Evolutionary conservation across 2,113 vertebrate genomes (phyloP), one percentile per base, ranked within the genome.

Genomic region (Thryonomys swinderianus): DNA sequence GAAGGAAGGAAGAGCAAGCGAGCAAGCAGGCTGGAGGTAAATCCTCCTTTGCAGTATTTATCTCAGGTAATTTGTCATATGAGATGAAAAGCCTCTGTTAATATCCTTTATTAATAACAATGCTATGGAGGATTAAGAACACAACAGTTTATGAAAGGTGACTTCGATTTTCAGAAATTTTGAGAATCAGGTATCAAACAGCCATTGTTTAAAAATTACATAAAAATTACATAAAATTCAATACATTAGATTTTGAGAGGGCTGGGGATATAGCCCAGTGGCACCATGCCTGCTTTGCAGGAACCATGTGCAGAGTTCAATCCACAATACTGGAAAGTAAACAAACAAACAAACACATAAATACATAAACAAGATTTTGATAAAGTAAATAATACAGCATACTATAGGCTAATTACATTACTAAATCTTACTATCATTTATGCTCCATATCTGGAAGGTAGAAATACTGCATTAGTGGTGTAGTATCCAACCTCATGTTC

Each of bases 101-200:
- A 53, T 6, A 61, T 27, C 25, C n/a, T 45, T 64, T n/a, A n/a
- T n/a, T n/a, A n/a, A n/a, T n/a, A n/a, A n/a, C 3, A 55, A 66
- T 34, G 5, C 53, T 20, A 16, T 55, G 6, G 16, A 37, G 53
- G 10, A 12, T 17, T 25, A 85, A 74, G 8, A 59, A 10, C 21
- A 48, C 30, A 90, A 64, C 0, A 64, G 1, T 30, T 88, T 84
- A 11, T n/a, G 13, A 90, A 85, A 88, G 51, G 5, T 51, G 93
- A 7, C 0, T 62, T 25, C n/a, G 45, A 76, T 55, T 91, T 78
- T 84, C n/a, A 88, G 59, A 12, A 95, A 93, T 93, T 64, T 25
- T 76, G 34, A 90, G 20, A 90, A 25, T 20, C 25, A 64, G 27
- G 9, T 86, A 2, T 82, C 88, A 88, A 71, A 37, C 59, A 89